Evolutionary conservation across 2,888 invertebrate species (phyloP).

Genomic region (Drosophila borborema): DNA sequence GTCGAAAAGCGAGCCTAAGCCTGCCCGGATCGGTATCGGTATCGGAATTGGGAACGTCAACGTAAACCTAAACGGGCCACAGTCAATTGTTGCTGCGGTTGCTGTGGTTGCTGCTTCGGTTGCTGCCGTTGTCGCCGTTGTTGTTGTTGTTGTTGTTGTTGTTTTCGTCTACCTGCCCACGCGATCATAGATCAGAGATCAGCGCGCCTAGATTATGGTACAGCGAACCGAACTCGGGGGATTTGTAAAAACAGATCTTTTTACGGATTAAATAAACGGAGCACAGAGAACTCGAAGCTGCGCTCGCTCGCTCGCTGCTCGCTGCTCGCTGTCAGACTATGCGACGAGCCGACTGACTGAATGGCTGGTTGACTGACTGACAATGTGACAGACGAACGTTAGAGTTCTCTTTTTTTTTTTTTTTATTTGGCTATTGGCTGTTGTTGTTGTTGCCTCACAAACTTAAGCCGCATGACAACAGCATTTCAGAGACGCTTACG

Average conservation of each 20-base stretch:
- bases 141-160: constrained; percentile 18
- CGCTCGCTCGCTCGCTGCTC: not conserved
- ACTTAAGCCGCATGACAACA: constrained; percentile 42
- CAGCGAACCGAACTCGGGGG: constrained; percentile 53
- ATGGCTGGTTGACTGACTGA: constrained; percentile 9
- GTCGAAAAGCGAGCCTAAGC: constrained; percentile 81
- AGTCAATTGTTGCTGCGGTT: constrained; percentile 31
- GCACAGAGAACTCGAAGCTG: constrained; percentile 15
- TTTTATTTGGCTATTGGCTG: not conserved
- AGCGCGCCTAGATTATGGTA: constrained; percentile 61
- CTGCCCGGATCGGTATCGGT: constrained; percentile 48
- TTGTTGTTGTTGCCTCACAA: constrained; percentile 6
- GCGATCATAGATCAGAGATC: constrained; percentile 66
- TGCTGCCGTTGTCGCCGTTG: constrained; percentile 17
- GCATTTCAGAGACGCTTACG: constrained; percentile 27
- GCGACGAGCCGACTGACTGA: not conserved
- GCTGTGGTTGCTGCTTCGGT: constrained; percentile 1
- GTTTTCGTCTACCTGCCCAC: constrained; percentile 58
- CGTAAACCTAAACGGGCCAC: constrained; percentile 21
- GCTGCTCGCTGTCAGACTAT: not conserved
- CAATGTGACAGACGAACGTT: constrained; percentile 23
- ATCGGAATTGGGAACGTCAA: constrained; percentile 34
- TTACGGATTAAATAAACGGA: constrained; percentile 78
- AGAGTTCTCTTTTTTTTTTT: not conserved
- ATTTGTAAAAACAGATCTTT: constrained; percentile 79